Conservation (phyloP, 53 echinoderm and acorn worm genomes). For the Patiria pectinifera region DNA sequence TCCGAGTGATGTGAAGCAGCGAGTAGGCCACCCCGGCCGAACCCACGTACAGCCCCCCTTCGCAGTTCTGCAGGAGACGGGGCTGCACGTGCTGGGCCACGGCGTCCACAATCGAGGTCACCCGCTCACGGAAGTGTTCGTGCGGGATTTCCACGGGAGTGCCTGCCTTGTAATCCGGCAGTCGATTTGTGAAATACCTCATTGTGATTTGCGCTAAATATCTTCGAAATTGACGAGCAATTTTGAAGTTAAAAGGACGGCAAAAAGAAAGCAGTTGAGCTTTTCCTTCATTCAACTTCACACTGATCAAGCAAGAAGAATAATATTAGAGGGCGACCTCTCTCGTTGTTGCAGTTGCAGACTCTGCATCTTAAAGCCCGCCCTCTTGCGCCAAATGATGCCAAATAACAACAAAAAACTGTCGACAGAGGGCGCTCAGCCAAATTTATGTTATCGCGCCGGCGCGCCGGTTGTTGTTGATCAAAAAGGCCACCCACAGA, state of each 20-base stretch:
- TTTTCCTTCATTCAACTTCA: too few species aligned
- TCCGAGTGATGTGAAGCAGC: constrained; percentile 41
- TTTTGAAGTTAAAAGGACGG: background rate
- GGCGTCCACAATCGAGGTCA: constrained; percentile 58
- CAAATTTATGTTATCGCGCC: background rate
- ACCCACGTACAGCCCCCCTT: constrained; percentile 85
- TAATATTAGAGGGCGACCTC: background rate
- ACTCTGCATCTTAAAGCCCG: background rate
- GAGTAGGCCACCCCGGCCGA: constrained; percentile 82
- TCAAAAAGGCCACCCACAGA: background rate
- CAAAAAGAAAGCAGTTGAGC: background rate
- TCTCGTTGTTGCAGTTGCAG: background rate
- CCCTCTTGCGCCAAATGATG: background rate
- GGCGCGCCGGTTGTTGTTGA: background rate
- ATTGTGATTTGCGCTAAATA: constrained; percentile 23
- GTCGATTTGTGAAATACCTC: constrained; percentile 79
- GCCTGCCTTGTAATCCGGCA: constrained; percentile 71
- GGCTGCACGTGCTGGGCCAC: constrained; percentile 63
- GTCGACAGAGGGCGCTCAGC: background rate
- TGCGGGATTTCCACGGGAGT: constrained; percentile 62
- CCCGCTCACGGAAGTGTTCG: constrained; percentile 60
- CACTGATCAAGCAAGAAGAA: background rate
- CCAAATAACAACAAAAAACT: background rate
- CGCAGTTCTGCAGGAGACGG: constrained; percentile 61
- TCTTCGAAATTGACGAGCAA: background rate